Percentiles rank a stretch among this genome's conserved stretches.
Evolutionary conservation across 2,113 vertebrate species (phyloP).

Genomic region (Benitochromis conjunctus): DNA sequence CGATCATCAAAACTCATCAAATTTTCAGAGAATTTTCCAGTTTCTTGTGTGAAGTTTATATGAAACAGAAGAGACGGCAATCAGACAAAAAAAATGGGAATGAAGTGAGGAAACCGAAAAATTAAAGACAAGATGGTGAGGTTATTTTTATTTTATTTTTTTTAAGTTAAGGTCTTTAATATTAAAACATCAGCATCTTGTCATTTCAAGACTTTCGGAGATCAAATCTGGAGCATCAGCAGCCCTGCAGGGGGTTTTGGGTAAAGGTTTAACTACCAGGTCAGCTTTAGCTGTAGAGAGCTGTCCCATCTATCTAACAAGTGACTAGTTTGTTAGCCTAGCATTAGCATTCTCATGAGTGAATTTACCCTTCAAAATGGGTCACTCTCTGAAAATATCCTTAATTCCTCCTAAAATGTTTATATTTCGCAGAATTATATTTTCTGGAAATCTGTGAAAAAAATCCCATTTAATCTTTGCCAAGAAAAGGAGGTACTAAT

Average conservation of each 20-base stretch:
- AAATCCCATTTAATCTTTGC: not conserved
- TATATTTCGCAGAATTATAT: not conserved
- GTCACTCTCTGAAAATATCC: not conserved
- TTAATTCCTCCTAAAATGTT: not conserved
- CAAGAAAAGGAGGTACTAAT: not conserved
- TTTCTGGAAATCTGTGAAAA: not conserved
- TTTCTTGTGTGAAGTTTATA: not conserved
- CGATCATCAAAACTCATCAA: constrained; percentile 33
- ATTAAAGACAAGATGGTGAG: constrained; percentile 55
- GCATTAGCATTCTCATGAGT: not conserved
- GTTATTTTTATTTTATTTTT: not conserved
- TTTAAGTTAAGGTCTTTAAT: not conserved
- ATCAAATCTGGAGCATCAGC: not conserved
- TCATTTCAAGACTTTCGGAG: constrained; percentile 43
- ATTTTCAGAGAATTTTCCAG: constrained; percentile 55
- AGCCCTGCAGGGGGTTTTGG: not conserved
- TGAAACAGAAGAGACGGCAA: not conserved
- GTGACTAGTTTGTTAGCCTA: not conserved
- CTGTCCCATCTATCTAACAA: no score
- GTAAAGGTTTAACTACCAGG: not conserved
- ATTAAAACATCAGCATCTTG: not conserved
- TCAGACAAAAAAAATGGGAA: constrained; percentile 9
- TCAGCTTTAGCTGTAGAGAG: not conserved
- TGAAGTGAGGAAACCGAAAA: constrained; percentile 17
- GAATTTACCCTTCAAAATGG: not conserved